These are phyloP conservation scores for Ichneumoninae sp. DNA, from an alignment of 2,888 invertebrate species.

Conservation along the genomic window DNA sequence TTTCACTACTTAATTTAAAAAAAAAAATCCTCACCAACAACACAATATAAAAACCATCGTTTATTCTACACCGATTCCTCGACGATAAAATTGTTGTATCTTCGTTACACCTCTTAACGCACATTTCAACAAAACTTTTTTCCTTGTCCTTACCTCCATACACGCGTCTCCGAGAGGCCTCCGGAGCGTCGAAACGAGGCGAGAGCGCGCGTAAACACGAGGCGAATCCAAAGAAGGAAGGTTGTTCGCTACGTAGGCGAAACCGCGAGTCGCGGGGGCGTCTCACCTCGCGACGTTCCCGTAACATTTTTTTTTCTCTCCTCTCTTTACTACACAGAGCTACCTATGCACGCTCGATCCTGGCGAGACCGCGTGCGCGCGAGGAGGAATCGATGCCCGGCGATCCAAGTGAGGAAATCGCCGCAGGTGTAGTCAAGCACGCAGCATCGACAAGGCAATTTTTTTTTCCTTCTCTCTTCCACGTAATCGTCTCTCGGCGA, in stretches of 20 bases:
- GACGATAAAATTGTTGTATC: background rate
- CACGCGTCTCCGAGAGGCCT: background rate
- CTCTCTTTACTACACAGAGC: background rate
- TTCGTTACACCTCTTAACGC: background rate
- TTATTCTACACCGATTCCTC: too few species aligned
- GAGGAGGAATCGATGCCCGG: constrained; percentile 35
- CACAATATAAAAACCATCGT: background rate
- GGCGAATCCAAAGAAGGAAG: constrained; percentile 68
- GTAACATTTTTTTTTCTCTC: constrained; percentile 39
- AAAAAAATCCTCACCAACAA: background rate
- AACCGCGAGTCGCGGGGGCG: constrained; percentile 59
- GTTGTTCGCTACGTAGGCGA: constrained; percentile 68
- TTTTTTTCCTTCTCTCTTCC: constrained; percentile 36
- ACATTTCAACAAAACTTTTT: background rate
- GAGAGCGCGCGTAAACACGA: constrained; percentile 45
- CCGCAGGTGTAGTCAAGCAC: constrained; percentile 67
- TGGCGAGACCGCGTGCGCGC: constrained; percentile 11
- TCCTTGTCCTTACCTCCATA: background rate
- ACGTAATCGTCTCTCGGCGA: background rate
- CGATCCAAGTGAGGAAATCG: constrained; percentile 68
- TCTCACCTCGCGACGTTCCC: constrained; percentile 50
- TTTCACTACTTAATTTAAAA: too few species aligned
- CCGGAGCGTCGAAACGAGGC: constrained; percentile 15
- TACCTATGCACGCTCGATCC: background rate
- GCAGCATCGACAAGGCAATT: constrained; percentile 55